Percentiles rank a stretch among this genome's conserved stretches.
Evolutionary conservation across 2,113 vertebrate genomes (phyloP).

Genomic region (Cairina moschata): DNA sequence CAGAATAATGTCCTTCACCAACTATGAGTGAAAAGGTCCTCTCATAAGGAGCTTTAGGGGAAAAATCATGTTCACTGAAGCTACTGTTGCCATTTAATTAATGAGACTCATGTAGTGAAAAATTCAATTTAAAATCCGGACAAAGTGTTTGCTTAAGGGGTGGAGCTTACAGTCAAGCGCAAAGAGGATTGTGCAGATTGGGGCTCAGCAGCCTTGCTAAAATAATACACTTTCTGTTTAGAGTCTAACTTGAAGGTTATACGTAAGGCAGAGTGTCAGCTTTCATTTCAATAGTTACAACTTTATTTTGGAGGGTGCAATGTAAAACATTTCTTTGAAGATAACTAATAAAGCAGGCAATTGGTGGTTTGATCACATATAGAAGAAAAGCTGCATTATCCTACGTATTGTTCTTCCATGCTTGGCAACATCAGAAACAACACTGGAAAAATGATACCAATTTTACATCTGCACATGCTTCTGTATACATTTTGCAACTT

Average conservation of each 20-base stretch:
- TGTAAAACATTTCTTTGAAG: constrained; percentile 4
- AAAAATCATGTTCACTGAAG: neutral
- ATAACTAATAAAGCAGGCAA: neutral
- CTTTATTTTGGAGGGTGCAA: neutral
- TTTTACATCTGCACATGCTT: neutral
- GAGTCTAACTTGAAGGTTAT: neutral
- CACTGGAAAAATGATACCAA: neutral
- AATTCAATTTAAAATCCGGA: constrained; percentile 26
- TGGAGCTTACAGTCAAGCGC: neutral
- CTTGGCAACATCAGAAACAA: neutral
- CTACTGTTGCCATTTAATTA: constrained; percentile 7
- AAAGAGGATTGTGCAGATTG: constrained; percentile 5
- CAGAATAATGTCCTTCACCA: constrained; percentile 10
- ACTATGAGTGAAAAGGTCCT: neutral
- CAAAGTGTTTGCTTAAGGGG: neutral
- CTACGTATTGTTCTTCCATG: neutral
- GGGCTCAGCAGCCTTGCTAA: neutral
- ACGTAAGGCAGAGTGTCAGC: neutral
- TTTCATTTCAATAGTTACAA: neutral
- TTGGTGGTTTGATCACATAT: neutral
- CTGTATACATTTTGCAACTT: neutral
- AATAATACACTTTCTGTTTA: neutral
- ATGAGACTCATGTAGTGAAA: neutral
- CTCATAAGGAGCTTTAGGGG: neutral
- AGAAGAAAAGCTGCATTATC: neutral